Conservation (phyloP, 2,888 invertebrate genomes). For the Polietes domitor region DNA sequence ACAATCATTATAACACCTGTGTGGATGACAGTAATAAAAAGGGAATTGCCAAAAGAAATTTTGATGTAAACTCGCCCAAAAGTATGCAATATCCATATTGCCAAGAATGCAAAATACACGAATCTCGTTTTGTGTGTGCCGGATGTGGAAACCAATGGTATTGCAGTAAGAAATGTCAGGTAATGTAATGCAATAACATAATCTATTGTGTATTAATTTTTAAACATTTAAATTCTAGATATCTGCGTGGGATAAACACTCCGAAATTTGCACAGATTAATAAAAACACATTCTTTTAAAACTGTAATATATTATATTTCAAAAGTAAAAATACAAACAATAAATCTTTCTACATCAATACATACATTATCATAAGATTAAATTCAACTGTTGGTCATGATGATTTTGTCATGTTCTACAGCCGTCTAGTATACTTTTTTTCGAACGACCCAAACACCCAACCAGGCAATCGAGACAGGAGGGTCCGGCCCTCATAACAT, state of each 20-base stretch:
- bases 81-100: slow-evolving; percentile 85
- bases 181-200: slow-evolving; percentile 77
- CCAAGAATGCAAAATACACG: slow-evolving; percentile 91
- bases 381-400: too few relatives aligned
- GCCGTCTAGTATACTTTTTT: too few relatives aligned
- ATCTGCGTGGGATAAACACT: slow-evolving; percentile 69
- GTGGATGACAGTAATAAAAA: slow-evolving; percentile 35
- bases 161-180: slow-evolving; percentile 96
- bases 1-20: slow-evolving; percentile 26
- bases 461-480: too few relatives aligned
- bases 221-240: slow-evolving; percentile 57
- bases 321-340: neutral
- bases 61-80: slow-evolving; percentile 39
- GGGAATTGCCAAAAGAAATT: slow-evolving; percentile 22
- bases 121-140: slow-evolving; percentile 93
- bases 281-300: neutral
- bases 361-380: neutral
- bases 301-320: neutral
- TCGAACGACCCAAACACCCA: too few relatives aligned
- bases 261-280: slow-evolving; percentile 67
- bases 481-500: too few relatives aligned
- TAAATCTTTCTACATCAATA: neutral
- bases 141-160: slow-evolving; percentile 97
- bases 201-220: neutral
- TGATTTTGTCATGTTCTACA: too few relatives aligned